A percentile compares a stretch with the other conserved stretches of the same genome.
Conservation (phyloP, 1,140 invertebrate genomes). For the Caenorhabditis brenneri region DNA sequence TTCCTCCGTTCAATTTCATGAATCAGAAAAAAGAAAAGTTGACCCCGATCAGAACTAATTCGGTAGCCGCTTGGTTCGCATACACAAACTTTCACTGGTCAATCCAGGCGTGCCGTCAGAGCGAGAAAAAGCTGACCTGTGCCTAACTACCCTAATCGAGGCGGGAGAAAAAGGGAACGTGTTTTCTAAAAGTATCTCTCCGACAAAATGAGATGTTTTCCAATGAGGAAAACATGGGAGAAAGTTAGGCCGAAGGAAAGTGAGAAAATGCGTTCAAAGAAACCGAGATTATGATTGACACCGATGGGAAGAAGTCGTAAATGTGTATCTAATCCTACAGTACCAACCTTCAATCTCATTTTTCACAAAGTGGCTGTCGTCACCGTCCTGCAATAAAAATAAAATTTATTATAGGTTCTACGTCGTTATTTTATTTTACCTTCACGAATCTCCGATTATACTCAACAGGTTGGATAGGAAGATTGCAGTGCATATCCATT, state of each 20-base stretch:
- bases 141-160: constrained; percentile 37
- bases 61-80: constrained; percentile 7
- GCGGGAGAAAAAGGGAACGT: neutral
- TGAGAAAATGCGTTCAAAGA: neutral
- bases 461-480: neutral
- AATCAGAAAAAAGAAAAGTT: neutral
- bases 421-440: neutral
- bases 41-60: constrained; percentile 28
- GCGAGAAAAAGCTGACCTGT: constrained; percentile 36
- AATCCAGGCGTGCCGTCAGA: constrained; percentile 28
- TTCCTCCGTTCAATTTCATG: neutral
- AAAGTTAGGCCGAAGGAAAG: neutral
- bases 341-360: constrained; percentile 29
- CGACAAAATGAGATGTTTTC: constrained; percentile 28
- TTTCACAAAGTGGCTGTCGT: neutral
- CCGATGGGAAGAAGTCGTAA: neutral
- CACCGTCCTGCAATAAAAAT: neutral
- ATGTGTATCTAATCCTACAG: neutral
- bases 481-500: neutral
- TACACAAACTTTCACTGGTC: constrained; percentile 36
- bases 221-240: neutral
- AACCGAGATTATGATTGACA: constrained; percentile 31
- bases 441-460: constrained; percentile 13
- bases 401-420: neutral
- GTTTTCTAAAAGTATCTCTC: constrained; percentile 29